Percentiles rank a stretch among this genome's conserved stretches.
These are phyloP conservation scores for Halichoerus grypus DNA, from an alignment of 2,113 vertebrate species.

Conservation along the genomic window DNA sequence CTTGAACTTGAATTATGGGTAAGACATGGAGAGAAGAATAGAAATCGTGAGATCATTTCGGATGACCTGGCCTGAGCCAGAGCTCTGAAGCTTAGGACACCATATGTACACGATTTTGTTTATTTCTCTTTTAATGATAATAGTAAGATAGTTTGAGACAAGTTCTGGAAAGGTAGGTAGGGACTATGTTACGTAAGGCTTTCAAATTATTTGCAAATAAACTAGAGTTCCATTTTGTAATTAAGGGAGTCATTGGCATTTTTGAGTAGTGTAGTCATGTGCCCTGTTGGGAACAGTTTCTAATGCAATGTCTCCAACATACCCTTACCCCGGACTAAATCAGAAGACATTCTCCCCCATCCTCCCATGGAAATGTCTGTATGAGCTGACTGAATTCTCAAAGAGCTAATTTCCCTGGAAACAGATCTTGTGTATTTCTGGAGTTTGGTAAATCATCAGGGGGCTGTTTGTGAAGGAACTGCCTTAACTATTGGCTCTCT, in stretches of 20 bases:
- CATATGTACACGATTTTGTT: neutral
- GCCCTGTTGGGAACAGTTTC: neutral
- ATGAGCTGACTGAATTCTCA: constrained; percentile 11
- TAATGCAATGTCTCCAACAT: constrained; percentile 17
- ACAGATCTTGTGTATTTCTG: constrained; percentile 55
- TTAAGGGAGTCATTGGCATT: constrained; percentile 6
- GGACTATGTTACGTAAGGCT: neutral
- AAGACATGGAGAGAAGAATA: neutral
- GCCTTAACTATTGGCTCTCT: constrained; percentile 43
- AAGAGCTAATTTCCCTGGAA: constrained; percentile 60
- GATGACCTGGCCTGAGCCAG: neutral
- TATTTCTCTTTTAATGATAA: neutral
- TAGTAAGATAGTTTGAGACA: neutral
- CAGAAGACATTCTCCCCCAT: neutral
- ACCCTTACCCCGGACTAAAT: neutral
- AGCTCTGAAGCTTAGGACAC: neutral
- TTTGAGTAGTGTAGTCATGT: constrained; percentile 20
- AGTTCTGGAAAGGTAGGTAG: neutral
- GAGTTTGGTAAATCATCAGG: neutral
- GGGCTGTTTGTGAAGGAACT: neutral
- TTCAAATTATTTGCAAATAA: constrained; percentile 41
- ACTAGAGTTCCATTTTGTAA: constrained; percentile 31
- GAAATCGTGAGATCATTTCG: neutral
- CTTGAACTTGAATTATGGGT: constrained; percentile 3
- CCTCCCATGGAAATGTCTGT: neutral